A percentile compares a stretch with the other conserved stretches of the same genome.
phyloP scores from a whole-genome alignment of 1,140 invertebrate genomes.

The Leptopilina boulardi region DNA sequence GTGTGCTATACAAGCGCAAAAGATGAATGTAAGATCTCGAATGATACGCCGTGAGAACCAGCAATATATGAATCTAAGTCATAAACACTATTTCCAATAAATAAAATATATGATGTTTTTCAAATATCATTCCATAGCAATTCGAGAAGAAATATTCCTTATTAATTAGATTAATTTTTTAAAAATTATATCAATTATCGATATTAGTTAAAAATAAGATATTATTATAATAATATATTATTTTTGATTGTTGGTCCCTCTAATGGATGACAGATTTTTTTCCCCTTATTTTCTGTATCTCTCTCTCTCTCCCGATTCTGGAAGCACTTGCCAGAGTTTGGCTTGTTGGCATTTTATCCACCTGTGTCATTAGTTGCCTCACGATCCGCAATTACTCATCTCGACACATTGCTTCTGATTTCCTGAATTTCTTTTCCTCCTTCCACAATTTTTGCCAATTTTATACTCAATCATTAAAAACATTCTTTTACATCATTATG shows the following conservation, averaged over 20 bases:
- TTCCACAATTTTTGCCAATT: background rate
- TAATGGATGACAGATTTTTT: background rate
- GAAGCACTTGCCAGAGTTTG: background rate
- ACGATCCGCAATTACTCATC: slow-evolving; percentile 18
- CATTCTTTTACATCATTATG: background rate
- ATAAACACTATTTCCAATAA: slow-evolving; percentile 17
- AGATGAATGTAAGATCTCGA: slow-evolving; percentile 13
- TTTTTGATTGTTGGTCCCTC: background rate
- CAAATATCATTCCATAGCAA: background rate
- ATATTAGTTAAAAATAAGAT: no score
- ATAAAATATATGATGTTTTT: background rate
- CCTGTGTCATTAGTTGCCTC: slow-evolving; percentile 19
- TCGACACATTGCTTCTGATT: slow-evolving; percentile 17
- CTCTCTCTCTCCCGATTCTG: slow-evolving; percentile 37
- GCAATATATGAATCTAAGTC: background rate
- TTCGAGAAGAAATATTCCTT: no score
- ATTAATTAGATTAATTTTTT: no score
- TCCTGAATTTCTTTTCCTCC: slow-evolving; percentile 1
- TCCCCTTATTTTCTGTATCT: slow-evolving; percentile 34
- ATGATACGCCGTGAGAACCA: background rate
- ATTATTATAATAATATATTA: background rate
- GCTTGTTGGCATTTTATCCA: slow-evolving; percentile 28
- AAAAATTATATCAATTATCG: no score
- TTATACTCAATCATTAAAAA: background rate
- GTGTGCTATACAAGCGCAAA: background rate